Percentiles rank a stretch among this genome's conserved stretches.
These are phyloP conservation scores for Centroberyx gerrardi DNA, from an alignment of 2,797 vertebrate genomes.

Conservation along the genomic window DNA sequence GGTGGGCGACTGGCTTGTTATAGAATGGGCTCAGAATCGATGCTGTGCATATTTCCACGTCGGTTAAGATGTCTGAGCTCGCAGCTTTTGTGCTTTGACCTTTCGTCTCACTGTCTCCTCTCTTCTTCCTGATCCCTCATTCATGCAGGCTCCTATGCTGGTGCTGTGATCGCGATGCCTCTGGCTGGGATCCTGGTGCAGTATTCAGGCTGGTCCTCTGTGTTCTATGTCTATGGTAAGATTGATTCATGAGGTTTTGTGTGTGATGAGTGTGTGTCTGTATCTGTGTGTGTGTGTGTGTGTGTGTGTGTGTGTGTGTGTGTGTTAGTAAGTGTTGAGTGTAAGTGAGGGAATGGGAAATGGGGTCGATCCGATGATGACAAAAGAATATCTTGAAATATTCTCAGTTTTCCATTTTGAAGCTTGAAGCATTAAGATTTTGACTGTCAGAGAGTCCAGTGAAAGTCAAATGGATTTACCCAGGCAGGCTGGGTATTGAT, in stretches of 20 bases:
- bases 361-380: neutral
- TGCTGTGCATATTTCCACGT: neutral
- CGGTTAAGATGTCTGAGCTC: neutral
- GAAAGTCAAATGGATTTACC: slow-evolving; percentile 81
- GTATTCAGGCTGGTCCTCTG: slow-evolving; percentile 96
- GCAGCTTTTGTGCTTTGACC: neutral
- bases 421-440: slow-evolving; percentile 23
- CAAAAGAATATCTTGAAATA: neutral
- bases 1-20: neutral
- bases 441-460: slow-evolving; percentile 55
- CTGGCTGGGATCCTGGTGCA: slow-evolving; percentile 95
- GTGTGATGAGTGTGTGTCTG: slow-evolving; percentile 6
- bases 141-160: slow-evolving; percentile 93
- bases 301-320: slow-evolving; percentile 11
- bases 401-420: slow-evolving; percentile 12
- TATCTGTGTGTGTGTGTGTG: slow-evolving; percentile 13
- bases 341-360: neutral
- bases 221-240: slow-evolving; percentile 98
- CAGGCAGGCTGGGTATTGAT: slow-evolving; percentile 79
- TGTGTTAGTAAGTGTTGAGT: neutral
- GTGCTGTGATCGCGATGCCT: slow-evolving; percentile 97
- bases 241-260: slow-evolving; percentile 11
- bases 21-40: neutral
- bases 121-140: neutral
- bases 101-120: neutral